phyloP scores from a whole-genome alignment of 30 jellyfish, hydroid and myxozoan genomes.

The Aurelia aurita complex sp. Pacific region DNA sequence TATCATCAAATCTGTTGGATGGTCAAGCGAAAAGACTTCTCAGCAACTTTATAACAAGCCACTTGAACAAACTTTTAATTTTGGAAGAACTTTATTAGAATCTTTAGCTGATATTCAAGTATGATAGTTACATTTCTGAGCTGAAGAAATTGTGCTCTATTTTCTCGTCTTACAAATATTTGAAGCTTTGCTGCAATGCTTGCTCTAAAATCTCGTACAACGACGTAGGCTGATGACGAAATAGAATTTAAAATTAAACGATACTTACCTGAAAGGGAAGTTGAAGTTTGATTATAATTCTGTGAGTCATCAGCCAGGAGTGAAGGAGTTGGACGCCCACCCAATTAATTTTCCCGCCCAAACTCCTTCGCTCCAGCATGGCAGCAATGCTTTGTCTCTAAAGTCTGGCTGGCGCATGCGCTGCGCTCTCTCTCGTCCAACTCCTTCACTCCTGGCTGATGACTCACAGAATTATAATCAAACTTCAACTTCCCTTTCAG shows the following conservation, averaged over 20 bases:
- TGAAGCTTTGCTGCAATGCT: conserved; percentile 34
- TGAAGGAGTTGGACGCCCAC: no score
- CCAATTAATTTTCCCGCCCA: conserved; percentile 31
- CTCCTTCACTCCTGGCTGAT: no score
- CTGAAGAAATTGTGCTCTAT: neutral
- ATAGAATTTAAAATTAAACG: conserved; percentile 10
- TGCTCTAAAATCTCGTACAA: conserved; percentile 47
- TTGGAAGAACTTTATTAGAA: conserved; percentile 12
- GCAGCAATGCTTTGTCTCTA: conserved; percentile 4
- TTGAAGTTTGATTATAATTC: conserved; percentile 23
- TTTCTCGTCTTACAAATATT: neutral
- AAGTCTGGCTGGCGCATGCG: conserved; percentile 39
- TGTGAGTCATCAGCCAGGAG: conserved; percentile 53
- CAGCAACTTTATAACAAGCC: conserved; percentile 20
- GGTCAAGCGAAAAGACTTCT: conserved; percentile 27
- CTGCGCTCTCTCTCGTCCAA: conserved; percentile 50
- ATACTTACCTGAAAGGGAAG: conserved; percentile 34
- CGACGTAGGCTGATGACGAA: conserved; percentile 26
- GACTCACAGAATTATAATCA: conserved; percentile 5
- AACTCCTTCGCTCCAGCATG: conserved; percentile 47
- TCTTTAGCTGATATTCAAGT: neutral
- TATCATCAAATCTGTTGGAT: conserved; percentile 23
- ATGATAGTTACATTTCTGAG: neutral
- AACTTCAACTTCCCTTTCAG: conserved; percentile 48
- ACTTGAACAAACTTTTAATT: conserved; percentile 18